Base-by-base conservation (phyloP, 2,797 vertebrate genomes). In the Hippoglossus hippoglossus region DNA sequence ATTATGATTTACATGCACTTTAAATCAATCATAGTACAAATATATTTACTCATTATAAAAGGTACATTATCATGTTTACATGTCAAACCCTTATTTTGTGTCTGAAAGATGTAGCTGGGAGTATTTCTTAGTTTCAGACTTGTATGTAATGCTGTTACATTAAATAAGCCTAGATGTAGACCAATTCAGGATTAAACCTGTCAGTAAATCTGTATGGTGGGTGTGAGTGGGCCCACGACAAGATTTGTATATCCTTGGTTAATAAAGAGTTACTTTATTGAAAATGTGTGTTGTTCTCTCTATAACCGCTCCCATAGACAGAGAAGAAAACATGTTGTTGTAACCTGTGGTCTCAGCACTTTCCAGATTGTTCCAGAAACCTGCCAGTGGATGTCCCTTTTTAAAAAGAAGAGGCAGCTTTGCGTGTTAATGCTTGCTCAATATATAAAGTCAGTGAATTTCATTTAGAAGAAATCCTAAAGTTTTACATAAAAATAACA, bases 191-290 rank as follows among this genome's bases (percentile, higher is more conserved):
- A 72, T 77, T 56, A 73, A 58, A 73, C 72, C 39, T 80, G 52
- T 84, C 53, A 77, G 47, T 79, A 49, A 16, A 69, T 87, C 71
- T 75, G 61, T 73, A 74, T 62, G 44, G 41, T 80, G 72, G 69
- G 47, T 80, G 62, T 70, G 52, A 67, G 53, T 75, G n/a, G 63
- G 50, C 63, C 44, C 15, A 6, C 44, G 70, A 78, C 26, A 73
- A 85, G 73, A 90, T 89, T 89, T 90, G 79, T 88, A 87, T 84
- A 81, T 80, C 73, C 80, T 87, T 64, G 81, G 84, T 54, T 82
- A 93, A 91, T 93, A 93, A 93, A 92, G 53, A 80, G 39, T 80
- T 72, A 53, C 71, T 85, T 81, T 81, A 81, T 70, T 84, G 64
- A 82, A 81, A 70, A 34, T n/a, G 18, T 80, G 59, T 51, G 15